Percentiles rank a stretch among this genome's conserved stretches.
Evolutionary conservation across 2,888 invertebrate species (phyloP).

Genomic region (Sphinx pinastri): DNA sequence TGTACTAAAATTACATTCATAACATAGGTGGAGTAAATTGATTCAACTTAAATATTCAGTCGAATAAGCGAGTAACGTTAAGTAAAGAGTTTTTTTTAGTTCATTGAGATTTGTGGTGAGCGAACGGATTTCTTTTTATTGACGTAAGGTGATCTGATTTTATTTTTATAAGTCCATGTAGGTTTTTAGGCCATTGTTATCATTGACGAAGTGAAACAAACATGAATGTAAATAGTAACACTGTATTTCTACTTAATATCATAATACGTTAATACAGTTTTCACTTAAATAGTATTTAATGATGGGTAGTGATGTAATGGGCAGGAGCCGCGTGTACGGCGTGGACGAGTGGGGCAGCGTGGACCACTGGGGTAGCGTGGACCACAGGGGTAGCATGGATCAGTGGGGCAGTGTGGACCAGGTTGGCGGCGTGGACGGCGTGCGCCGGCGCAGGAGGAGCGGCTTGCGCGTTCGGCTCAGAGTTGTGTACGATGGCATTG

Average conservation of each 20-base stretch:
- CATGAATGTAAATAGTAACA: constrained; percentile 50
- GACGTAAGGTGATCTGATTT: no score
- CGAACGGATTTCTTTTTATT: no score
- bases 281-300: constrained; percentile 45
- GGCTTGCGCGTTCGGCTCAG: constrained; percentile 63
- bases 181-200: not conserved
- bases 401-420: constrained; percentile 41
- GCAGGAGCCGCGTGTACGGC: constrained; percentile 46
- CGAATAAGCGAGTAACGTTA: not conserved
- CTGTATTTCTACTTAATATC: constrained; percentile 50
- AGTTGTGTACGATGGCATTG: constrained; percentile 76
- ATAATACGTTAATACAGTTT: constrained; percentile 46
- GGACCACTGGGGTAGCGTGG: constrained; percentile 35
- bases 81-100: not conserved
- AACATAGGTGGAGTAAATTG: not conserved
- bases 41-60: not conserved
- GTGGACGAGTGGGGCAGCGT: constrained; percentile 35
- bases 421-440: constrained; percentile 39
- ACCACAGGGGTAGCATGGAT: constrained; percentile 43
- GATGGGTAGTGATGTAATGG: constrained; percentile 58
- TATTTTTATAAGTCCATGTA: no score
- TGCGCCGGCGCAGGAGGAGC: constrained; percentile 51
- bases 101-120: no score
- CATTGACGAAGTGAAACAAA: not conserved
- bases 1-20: not conserved